Evolutionary conservation across 2,797 vertebrate genomes (phyloP).

Genomic region (Nyctibius grandis): DNA sequence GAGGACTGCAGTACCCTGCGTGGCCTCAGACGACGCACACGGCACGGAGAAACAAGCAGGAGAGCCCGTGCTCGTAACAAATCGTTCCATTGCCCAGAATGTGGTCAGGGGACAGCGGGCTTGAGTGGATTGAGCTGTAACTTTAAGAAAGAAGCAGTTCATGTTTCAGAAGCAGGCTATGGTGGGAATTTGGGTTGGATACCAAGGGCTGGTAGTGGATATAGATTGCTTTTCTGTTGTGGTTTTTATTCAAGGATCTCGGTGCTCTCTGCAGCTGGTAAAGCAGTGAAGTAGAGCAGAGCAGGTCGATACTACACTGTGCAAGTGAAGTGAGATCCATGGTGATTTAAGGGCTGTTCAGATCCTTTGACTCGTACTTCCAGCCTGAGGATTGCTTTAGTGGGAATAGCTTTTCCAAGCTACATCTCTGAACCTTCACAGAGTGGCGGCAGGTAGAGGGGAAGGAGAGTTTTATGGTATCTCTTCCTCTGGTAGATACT

Average conservation of each 20-base stretch:
- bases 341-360: not conserved
- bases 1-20: not conserved
- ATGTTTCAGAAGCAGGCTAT: not conserved
- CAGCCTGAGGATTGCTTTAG: not conserved
- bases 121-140: not conserved
- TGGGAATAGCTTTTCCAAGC: not conserved
- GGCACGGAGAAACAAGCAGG: accelerated
- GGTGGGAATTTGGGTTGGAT: not conserved
- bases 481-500: not conserved
- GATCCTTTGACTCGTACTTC: not conserved
- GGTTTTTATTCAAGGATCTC: not conserved
- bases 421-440: not conserved
- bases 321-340: not conserved
- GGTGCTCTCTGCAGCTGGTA: not conserved
- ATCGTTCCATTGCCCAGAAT: not conserved
- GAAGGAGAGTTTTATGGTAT: not conserved
- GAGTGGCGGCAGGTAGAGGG: not conserved
- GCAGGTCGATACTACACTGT: not conserved
- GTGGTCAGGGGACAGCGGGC: accelerated
- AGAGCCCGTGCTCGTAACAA: not conserved
- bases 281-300: not conserved
- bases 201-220: not conserved
- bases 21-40: not conserved
- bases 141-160: not conserved
- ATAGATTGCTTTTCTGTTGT: not conserved